Evolutionary conservation across 2,113 vertebrate genomes (phyloP).

Genomic region (Rhinogobius similis): DNA sequence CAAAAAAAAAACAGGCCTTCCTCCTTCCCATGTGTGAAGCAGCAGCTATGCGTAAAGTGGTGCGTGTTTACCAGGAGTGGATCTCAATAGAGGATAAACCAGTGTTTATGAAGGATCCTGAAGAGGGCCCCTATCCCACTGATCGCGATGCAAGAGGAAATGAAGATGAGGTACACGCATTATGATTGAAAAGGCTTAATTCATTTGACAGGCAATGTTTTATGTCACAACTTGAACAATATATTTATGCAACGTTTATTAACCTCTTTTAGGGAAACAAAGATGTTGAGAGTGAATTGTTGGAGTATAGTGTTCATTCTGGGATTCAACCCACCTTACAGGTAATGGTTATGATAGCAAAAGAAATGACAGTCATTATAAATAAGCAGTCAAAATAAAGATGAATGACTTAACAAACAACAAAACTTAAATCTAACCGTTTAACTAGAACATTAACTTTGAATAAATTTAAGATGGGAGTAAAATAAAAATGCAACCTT

Average conservation of each 20-base stretch:
- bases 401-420: no score
- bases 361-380: no score
- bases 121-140: conserved; percentile 77
- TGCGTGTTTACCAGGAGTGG: conserved; percentile 98
- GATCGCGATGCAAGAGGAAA: conserved; percentile 76
- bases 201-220: not conserved
- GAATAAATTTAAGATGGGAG: no score
- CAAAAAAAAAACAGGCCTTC: conserved; percentile 81
- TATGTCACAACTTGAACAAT: not conserved
- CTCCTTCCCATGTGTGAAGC: conserved; percentile 96
- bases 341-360: conserved; percentile 67
- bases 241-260: not conserved
- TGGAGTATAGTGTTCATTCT: conserved; percentile 88
- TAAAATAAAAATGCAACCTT: no score
- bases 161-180: conserved; percentile 75
- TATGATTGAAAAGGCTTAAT: not conserved
- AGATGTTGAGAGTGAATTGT: conserved; percentile 77
- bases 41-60: conserved; percentile 95
- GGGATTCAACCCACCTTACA: conserved; percentile 92
- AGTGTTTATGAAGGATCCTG: conserved; percentile 95
- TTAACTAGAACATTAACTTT: no score
- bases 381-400: no score
- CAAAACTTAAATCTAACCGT: no score
- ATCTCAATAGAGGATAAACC: conserved; percentile 96
- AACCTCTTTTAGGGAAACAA: conserved; percentile 76